Evolutionary conservation across 2,797 vertebrate species (phyloP).

Genomic region (Danio kyathit): DNA sequence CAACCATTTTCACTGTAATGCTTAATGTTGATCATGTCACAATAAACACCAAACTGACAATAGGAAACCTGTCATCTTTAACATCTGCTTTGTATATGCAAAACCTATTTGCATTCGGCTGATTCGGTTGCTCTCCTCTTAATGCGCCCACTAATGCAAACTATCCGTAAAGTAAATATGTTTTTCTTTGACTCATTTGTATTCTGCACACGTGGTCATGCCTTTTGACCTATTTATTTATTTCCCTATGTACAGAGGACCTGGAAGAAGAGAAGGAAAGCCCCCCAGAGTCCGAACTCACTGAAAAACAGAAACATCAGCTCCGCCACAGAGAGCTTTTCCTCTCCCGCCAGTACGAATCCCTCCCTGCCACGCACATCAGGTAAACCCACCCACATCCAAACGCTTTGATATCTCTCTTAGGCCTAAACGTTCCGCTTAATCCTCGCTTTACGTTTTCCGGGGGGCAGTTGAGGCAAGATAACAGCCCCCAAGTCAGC

Average conservation of each 20-base stretch:
- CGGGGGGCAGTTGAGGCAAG: neutral
- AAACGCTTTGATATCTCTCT: neutral
- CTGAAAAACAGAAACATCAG: slow-evolving; percentile 98
- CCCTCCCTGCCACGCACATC: slow-evolving; percentile 95
- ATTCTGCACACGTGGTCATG: neutral
- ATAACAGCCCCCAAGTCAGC: slow-evolving; percentile 3
- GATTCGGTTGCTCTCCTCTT: slow-evolving; percentile 9
- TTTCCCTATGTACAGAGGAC: slow-evolving; percentile 84
- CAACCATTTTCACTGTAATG: neutral
- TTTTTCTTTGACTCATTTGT: neutral
- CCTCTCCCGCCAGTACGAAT: slow-evolving; percentile 95
- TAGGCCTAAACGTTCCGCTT: slow-evolving; percentile 10
- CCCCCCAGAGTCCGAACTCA: slow-evolving; percentile 87
- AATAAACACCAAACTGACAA: slow-evolving; percentile 6
- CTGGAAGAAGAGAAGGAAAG: slow-evolving; percentile 94
- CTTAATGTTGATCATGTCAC: neutral
- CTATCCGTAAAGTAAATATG: neutral
- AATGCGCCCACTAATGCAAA: neutral
- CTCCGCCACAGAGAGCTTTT: slow-evolving; percentile 96
- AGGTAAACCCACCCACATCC: slow-evolving; percentile 79
- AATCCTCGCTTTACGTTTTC: neutral
- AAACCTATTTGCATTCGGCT: slow-evolving; percentile 3
- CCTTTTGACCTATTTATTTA: neutral
- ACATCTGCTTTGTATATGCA: slow-evolving; percentile 19
- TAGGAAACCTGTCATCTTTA: neutral